Conservation (phyloP, 2,113 vertebrate genomes). For the Hippoglossus stenolepis region DNA sequence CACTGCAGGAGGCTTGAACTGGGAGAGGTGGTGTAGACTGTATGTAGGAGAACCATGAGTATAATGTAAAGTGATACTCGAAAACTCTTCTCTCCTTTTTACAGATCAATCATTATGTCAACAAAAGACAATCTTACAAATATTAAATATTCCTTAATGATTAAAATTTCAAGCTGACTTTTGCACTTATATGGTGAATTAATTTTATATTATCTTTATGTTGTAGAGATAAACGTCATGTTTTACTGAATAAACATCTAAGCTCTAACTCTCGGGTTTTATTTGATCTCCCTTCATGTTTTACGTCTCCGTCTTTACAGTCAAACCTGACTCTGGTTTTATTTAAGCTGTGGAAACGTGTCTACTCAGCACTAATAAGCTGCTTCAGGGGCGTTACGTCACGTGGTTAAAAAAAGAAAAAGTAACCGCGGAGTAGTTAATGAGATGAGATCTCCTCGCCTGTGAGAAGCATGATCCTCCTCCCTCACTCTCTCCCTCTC, state of each 20-base stretch:
- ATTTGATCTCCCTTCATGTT: background rate
- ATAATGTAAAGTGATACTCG: background rate
- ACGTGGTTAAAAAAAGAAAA: slow-evolving; percentile 59
- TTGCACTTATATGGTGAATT: slow-evolving; percentile 23
- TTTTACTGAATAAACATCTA: slow-evolving; percentile 59
- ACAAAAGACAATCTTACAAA: background rate
- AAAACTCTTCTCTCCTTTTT: slow-evolving; percentile 9
- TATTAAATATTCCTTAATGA: background rate
- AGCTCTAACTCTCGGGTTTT: background rate
- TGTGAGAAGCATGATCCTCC: slow-evolving; percentile 8
- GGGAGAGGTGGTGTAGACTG: background rate
- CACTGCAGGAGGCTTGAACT: slow-evolving; percentile 13
- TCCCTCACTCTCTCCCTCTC: background rate
- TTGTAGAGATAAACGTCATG: slow-evolving; percentile 40
- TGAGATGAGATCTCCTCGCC: slow-evolving; percentile 54
- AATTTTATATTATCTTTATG: slow-evolving; percentile 43
- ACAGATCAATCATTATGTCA: slow-evolving; percentile 20
- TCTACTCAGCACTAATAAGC: slow-evolving; percentile 8
- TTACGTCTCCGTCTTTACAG: background rate
- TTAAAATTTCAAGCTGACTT: background rate
- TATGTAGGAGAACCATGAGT: slow-evolving; percentile 14
- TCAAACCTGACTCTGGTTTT: background rate
- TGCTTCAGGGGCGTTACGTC: slow-evolving; percentile 28
- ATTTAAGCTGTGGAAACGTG: slow-evolving; percentile 5
- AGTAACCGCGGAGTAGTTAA: slow-evolving; percentile 63